Conservation (phyloP, 2,113 vertebrate genomes). For the Ceyx margarethae region DNA sequence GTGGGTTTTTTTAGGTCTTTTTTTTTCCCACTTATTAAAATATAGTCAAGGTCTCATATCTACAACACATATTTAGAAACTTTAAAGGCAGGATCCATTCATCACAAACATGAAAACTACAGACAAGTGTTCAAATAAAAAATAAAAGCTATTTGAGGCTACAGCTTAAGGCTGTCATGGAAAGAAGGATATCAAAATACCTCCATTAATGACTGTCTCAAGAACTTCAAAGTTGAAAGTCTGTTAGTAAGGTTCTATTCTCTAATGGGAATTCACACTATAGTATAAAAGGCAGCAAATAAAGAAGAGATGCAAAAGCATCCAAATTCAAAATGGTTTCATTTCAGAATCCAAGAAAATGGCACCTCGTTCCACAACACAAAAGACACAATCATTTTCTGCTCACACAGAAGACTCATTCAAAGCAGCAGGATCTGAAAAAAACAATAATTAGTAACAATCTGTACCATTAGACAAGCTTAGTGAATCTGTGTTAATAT, state of each 20-base stretch:
- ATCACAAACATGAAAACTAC: slow-evolving; percentile 59
- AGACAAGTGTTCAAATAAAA: slow-evolving; percentile 53
- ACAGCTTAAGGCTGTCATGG: slow-evolving; percentile 50
- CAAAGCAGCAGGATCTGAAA: neutral
- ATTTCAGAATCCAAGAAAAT: neutral
- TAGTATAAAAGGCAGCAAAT: slow-evolving; percentile 25
- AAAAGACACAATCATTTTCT: neutral
- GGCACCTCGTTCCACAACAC: neutral
- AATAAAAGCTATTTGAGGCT: slow-evolving; percentile 55
- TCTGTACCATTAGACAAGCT: neutral
- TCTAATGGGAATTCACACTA: slow-evolving; percentile 55
- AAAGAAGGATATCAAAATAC: slow-evolving; percentile 54
- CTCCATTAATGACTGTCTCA: slow-evolving; percentile 59
- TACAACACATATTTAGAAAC: neutral
- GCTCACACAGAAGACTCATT: neutral
- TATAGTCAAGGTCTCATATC: too few species aligned
- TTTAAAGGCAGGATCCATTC: slow-evolving; percentile 53
- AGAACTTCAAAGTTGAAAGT: slow-evolving; percentile 50
- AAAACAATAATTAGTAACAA: neutral
- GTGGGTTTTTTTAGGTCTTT: slow-evolving; percentile 13
- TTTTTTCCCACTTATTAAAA: neutral
- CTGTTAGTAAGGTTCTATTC: slow-evolving; percentile 52
- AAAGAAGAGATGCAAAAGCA: neutral
- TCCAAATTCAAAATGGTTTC: neutral
- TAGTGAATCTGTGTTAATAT: fast-evolving